A percentile compares a stretch with the other conserved stretches of the same genome.
Conservation (phyloP, 2,113 vertebrate genomes). For the Scophthalmus maximus region DNA sequence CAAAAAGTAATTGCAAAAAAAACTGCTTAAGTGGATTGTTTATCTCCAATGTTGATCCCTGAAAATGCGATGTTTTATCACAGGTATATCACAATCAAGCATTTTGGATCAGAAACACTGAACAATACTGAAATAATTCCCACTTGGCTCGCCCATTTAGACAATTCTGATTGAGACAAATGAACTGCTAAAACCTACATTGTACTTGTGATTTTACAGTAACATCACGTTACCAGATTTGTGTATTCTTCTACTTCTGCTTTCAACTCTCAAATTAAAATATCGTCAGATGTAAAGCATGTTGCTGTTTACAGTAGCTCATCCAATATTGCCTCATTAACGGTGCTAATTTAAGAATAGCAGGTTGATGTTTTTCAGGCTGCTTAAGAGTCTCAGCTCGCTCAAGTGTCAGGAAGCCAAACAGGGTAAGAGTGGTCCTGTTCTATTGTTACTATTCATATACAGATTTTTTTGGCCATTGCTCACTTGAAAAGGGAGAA, state of each 20-base stretch:
- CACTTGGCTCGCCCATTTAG: not conserved
- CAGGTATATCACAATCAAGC: not conserved
- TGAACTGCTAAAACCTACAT: not conserved
- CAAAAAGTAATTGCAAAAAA: too few species aligned
- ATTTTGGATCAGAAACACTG: not conserved
- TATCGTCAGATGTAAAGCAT: not conserved
- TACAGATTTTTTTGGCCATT: conserved; percentile 14
- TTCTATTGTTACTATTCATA: conserved; percentile 7
- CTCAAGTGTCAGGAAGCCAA: not conserved
- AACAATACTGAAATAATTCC: not conserved
- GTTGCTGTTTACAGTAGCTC: not conserved
- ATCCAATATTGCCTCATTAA: not conserved
- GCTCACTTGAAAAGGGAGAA: conserved; percentile 24
- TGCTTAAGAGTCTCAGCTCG: not conserved
- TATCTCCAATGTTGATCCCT: not conserved
- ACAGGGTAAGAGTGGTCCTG: not conserved
- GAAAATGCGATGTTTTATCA: too few species aligned
- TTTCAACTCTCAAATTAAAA: not conserved
- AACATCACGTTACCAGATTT: not conserved
- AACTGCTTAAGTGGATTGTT: not conserved
- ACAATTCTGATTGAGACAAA: conserved; percentile 3
- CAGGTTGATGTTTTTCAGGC: not conserved
- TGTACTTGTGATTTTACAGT: not conserved
- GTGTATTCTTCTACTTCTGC: not conserved
- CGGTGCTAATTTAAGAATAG: conserved; percentile 2